Evolutionary conservation across 2,888 invertebrate genomes (phyloP).

Genomic region (Onchidella celtica): DNA sequence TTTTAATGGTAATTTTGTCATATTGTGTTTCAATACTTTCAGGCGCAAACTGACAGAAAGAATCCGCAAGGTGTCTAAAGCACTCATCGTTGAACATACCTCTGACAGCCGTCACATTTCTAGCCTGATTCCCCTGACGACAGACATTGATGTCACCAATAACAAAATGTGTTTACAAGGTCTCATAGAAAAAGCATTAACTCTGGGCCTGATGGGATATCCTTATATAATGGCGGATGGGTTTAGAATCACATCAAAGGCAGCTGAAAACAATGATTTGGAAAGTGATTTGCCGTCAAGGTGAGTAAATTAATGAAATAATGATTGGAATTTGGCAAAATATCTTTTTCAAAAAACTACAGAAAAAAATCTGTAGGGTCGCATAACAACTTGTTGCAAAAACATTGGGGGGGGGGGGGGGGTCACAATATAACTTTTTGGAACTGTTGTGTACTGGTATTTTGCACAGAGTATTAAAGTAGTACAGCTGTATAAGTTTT

Average conservation of each 20-base stretch:
- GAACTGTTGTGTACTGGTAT: too few relatives aligned
- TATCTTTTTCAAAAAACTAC: too few relatives aligned
- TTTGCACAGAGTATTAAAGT: too few relatives aligned
- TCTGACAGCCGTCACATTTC: slow-evolving; percentile 88
- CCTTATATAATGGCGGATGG: slow-evolving; percentile 94
- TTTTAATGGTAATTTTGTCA: too few relatives aligned
- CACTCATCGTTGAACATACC: slow-evolving; percentile 62
- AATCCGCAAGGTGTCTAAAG: slow-evolving; percentile 46
- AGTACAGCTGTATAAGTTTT: too few relatives aligned
- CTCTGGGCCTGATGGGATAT: slow-evolving; percentile 88
- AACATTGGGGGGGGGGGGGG: too few relatives aligned
- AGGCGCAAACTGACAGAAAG: slow-evolving; percentile 62
- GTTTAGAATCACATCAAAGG: slow-evolving; percentile 80
- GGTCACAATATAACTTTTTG: too few relatives aligned
- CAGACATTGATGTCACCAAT: slow-evolving; percentile 91
- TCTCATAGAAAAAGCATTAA: slow-evolving; percentile 89
- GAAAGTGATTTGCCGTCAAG: slow-evolving; percentile 2
- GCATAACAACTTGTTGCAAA: too few relatives aligned
- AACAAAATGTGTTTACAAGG: slow-evolving; percentile 87
- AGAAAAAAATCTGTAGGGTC: too few relatives aligned
- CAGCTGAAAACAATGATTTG: not conserved
- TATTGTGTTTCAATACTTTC: too few relatives aligned
- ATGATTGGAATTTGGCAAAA: too few relatives aligned
- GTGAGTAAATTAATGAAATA: too few relatives aligned
- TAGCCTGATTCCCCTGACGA: slow-evolving; percentile 88